A percentile compares a stretch with the other conserved stretches of the same genome.
Conservation (phyloP, 2,888 invertebrate species). For the Acanthosepion lycidas region DNA sequence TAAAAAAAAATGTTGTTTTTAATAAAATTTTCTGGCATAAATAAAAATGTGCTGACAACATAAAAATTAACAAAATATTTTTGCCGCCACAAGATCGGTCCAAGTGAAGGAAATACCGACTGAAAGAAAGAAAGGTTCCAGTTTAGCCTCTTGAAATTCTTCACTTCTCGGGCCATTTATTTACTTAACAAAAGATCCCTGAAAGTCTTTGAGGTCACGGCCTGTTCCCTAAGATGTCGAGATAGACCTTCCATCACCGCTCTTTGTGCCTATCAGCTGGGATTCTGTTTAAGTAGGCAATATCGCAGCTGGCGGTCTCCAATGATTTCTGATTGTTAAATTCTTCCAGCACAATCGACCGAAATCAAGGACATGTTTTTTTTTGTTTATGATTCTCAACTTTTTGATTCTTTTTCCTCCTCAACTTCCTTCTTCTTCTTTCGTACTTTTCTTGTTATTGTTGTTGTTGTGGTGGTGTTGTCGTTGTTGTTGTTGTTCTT, state of each 20-base stretch:
- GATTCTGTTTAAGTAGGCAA: background rate
- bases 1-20: too few species aligned
- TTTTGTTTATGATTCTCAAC: background rate
- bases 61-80: too few species aligned
- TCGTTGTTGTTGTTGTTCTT: background rate
- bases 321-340: slow-evolving; percentile 33
- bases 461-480: too few species aligned
- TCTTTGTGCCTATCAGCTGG: background rate
- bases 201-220: background rate
- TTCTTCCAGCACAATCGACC: slow-evolving; percentile 33
- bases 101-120: background rate
- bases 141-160: background rate
- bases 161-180: slow-evolving; percentile 7
- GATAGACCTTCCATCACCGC: background rate
- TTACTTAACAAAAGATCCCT: background rate
- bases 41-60: too few species aligned
- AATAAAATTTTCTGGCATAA: too few species aligned
- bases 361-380: background rate
- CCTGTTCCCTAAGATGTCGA: background rate
- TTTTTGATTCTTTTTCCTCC: background rate
- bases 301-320: background rate
- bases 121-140: background rate
- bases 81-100: too few species aligned
- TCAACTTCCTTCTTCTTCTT: background rate
- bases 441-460: background rate